These are phyloP conservation scores for Atta cephalotes DNA, from an alignment of 1,140 invertebrate genomes.

Conservation along the genomic window DNA sequence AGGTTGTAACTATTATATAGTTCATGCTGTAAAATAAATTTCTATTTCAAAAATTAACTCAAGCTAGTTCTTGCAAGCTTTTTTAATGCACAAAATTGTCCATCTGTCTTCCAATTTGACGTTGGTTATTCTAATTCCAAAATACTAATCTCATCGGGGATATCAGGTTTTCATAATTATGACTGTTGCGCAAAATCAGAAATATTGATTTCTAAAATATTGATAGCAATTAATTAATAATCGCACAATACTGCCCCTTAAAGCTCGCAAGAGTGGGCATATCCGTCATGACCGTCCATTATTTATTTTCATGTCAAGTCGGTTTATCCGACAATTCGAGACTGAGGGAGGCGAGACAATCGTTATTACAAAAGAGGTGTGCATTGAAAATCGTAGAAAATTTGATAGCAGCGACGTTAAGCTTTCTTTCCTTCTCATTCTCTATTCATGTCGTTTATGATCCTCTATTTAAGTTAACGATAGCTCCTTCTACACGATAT, in stretches of 20 bases:
- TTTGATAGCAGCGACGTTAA: constrained; percentile 19
- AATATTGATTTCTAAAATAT: constrained; percentile 32
- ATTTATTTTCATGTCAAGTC: constrained; percentile 44
- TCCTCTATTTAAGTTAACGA: constrained; percentile 45
- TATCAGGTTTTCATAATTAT: not conserved
- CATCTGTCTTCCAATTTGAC: constrained; percentile 40
- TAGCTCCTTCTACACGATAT: constrained; percentile 16
- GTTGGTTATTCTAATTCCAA: constrained; percentile 45
- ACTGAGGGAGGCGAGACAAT: constrained; percentile 41
- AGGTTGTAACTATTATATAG: not conserved
- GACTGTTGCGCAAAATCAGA: constrained; percentile 17
- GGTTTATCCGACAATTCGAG: constrained; percentile 26
- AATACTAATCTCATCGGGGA: not conserved
- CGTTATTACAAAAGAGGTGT: constrained; percentile 45
- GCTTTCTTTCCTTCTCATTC: constrained; percentile 12
- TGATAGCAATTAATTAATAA: constrained; percentile 40
- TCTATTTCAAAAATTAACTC: not conserved
- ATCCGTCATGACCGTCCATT: constrained; percentile 63
- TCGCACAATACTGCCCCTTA: constrained; percentile 42
- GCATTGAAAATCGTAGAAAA: not conserved
- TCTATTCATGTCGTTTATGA: constrained; percentile 23
- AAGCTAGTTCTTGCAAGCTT: not conserved
- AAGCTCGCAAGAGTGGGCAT: constrained; percentile 35
- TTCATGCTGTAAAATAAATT: not conserved
- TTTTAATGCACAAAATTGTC: not conserved